Conservation (phyloP, 1,140 invertebrate species). For the Fopius arisanus region DNA sequence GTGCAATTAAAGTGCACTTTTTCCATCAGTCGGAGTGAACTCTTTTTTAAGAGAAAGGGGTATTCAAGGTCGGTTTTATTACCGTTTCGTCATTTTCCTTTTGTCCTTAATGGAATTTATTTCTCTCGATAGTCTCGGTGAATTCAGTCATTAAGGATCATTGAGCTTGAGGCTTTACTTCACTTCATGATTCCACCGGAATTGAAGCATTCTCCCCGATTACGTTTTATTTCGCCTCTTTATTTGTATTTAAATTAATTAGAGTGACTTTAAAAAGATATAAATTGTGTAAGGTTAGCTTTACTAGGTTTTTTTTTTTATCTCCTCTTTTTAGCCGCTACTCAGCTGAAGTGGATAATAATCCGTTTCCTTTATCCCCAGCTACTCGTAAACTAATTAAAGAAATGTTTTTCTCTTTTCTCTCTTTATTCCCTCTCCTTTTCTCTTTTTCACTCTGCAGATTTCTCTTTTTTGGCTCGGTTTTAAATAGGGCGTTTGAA, state of each 20-base stretch:
- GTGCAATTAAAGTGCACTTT: constrained; percentile 13
- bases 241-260: neutral
- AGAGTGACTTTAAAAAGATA: neutral
- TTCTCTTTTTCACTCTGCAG: neutral
- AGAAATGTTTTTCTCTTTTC: constrained; percentile 9
- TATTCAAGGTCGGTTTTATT: constrained; percentile 11
- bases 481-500: neutral
- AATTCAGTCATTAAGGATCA: neutral
- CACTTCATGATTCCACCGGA: neutral
- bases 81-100: neutral
- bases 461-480: neutral
- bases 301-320: constrained; percentile 1
- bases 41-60: constrained; percentile 1
- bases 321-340: constrained; percentile 1
- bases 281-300: neutral
- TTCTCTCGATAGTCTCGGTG: neutral
- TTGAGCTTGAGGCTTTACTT: neutral
- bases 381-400: constrained; percentile 37
- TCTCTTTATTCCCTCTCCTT: neutral
- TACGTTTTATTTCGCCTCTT: neutral
- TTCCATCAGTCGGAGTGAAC: constrained; percentile 13
- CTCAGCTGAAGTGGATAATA: constrained; percentile 26
- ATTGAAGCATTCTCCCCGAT: neutral
- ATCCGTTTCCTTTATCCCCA: constrained; percentile 12
- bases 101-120: neutral